phyloP scores from a whole-genome alignment of 53 echinoderm and acorn worm species.

The Pentamera pediparva region DNA sequence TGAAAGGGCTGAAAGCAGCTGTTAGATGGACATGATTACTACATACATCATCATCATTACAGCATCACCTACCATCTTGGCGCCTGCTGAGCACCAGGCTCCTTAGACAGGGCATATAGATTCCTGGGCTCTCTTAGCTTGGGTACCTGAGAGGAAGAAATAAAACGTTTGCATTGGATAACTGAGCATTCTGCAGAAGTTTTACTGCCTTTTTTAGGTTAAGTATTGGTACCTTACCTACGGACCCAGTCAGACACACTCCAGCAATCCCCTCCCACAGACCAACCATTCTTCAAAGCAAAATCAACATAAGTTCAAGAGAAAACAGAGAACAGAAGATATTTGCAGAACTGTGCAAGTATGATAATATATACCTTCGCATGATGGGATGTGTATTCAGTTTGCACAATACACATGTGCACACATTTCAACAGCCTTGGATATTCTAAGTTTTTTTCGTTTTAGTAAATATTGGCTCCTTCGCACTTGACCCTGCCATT shows the following conservation, averaged over 20 bases:
- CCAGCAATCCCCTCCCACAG: too few species aligned
- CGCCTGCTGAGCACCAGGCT: slow-evolving; percentile 86
- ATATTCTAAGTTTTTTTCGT: too few species aligned
- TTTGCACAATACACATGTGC: too few species aligned
- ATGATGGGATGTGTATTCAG: too few species aligned
- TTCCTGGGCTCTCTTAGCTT: slow-evolving; percentile 86
- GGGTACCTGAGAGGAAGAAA: slow-evolving; percentile 54
- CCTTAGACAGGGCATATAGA: slow-evolving; percentile 86
- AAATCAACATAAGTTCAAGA: neutral
- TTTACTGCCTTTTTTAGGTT: too few species aligned
- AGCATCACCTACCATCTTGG: slow-evolving; percentile 73
- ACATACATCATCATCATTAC: neutral
- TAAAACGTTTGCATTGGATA: neutral
- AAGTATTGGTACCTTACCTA: too few species aligned
- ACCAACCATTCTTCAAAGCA: too few species aligned
- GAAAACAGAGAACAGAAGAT: neutral
- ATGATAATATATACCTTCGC: neutral
- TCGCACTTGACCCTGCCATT: too few species aligned
- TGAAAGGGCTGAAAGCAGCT: too few species aligned
- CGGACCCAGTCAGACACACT: too few species aligned
- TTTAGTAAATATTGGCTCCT: too few species aligned
- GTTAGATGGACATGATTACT: neutral
- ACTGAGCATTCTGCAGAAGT: neutral
- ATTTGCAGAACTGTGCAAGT: neutral
- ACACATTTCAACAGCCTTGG: too few species aligned